phyloP scores from a whole-genome alignment of 2,888 invertebrate species.

The Stenurella melanura region DNA sequence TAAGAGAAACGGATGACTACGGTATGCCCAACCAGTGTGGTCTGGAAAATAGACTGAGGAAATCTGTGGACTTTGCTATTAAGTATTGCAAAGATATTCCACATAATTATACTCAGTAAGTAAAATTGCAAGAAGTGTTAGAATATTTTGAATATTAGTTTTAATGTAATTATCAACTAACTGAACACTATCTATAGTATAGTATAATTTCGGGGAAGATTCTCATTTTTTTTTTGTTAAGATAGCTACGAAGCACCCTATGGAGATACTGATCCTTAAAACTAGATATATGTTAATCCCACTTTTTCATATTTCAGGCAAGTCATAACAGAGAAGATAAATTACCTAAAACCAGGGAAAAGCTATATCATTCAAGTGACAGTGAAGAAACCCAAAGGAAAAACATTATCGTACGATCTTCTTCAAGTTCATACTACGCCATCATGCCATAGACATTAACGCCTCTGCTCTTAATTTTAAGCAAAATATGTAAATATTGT shows the following conservation, averaged over 20 bases:
- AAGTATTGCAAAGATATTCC: slow-evolving; percentile 70
- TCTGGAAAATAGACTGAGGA: slow-evolving; percentile 70
- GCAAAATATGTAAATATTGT: slow-evolving; percentile 22
- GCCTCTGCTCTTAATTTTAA: not conserved
- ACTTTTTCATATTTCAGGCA: slow-evolving; percentile 66
- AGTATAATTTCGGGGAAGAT: too few species aligned
- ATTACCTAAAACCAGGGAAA: slow-evolving; percentile 74
- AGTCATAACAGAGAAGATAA: slow-evolving; percentile 74
- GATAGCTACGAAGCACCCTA: too few species aligned
- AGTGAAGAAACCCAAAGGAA: slow-evolving; percentile 75
- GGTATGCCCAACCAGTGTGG: slow-evolving; percentile 73
- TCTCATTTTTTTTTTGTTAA: too few species aligned
- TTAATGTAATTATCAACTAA: too few species aligned
- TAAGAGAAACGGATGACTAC: slow-evolving; percentile 65
- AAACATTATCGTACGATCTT: slow-evolving; percentile 77
- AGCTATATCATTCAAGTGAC: slow-evolving; percentile 78
- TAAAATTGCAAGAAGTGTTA: not conserved
- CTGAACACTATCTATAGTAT: too few species aligned
- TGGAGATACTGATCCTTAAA: too few species aligned
- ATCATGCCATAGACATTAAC: slow-evolving; percentile 57
- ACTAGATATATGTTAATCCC: too few species aligned
- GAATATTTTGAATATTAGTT: too few species aligned
- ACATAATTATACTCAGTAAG: slow-evolving; percentile 43
- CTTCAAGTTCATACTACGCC: slow-evolving; percentile 73
- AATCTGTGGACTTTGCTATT: slow-evolving; percentile 68